Evolutionary conservation across 2,888 invertebrate species (phyloP).

Genomic region (Pollenia labialis): DNA sequence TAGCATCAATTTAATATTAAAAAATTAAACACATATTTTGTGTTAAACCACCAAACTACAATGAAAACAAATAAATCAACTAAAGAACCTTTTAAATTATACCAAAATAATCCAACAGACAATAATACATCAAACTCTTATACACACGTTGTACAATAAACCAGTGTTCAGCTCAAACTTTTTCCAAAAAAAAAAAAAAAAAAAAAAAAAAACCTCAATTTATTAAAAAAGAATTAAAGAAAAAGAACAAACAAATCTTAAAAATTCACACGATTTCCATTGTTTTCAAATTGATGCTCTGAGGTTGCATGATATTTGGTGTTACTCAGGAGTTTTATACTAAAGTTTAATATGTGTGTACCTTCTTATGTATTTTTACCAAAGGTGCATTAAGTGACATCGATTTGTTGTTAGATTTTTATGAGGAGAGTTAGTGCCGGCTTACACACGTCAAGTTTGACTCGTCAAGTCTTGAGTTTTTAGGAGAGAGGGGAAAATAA

Average conservation of each 20-base stretch:
- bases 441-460: too few species aligned
- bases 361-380: background rate
- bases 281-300: background rate
- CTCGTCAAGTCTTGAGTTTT: too few species aligned
- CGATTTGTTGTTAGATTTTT: too few species aligned
- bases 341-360: too few species aligned
- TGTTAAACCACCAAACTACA: conserved; percentile 45
- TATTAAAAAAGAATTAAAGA: conserved; percentile 30
- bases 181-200: background rate
- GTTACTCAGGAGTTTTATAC: background rate
- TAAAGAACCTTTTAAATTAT: conserved; percentile 42
- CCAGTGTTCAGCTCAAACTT: conserved; percentile 40
- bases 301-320: conserved; percentile 13
- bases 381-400: conserved; percentile 47
- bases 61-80: conserved; percentile 63
- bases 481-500: too few species aligned
- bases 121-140: conserved; percentile 42
- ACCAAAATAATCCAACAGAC: conserved; percentile 24
- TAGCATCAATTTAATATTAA: conserved; percentile 68
- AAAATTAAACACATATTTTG: conserved; percentile 41
- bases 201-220: conserved; percentile 48
- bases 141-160: conserved; percentile 18
- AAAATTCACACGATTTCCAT: conserved; percentile 70
- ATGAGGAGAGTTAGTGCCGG: too few species aligned
- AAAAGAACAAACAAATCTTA: conserved; percentile 42